Evolutionary conservation across 2,113 vertebrate species (phyloP), one percentile per base, ranked within the genome.

Genomic region (Onychorhynchus coronatus): DNA sequence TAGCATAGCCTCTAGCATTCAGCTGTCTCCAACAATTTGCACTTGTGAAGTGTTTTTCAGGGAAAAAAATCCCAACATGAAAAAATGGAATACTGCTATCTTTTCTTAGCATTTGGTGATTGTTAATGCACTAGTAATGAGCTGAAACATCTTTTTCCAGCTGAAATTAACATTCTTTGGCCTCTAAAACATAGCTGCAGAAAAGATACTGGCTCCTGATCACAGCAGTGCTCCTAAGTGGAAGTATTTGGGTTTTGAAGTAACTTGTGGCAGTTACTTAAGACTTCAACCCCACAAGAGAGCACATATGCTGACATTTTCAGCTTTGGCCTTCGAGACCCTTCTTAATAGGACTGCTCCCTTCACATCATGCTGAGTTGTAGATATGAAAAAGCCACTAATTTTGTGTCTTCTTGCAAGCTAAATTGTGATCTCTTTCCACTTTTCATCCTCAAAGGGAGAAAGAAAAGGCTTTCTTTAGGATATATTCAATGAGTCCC

Each of bases 391-490:
- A 62, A 76, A 95, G 15, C 74, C 61, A 79, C 65, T 87, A 75
- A 31, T 12, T 88, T 91, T 71, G 13, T 82, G 31, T 93, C 56
- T 52, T 74, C 73, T 95, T 96, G 75, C 70, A 86, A 84, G 24
- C 44, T 97, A 83, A 96, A 63, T 88, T 67, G 75, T 74, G 70
- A 55, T 95, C 71, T 92, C 85, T 65, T 74, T 93, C 61, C 44
- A 72, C 33, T 97, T 95, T 85, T 71, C 19, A 61, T 93, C 41
- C 68, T n/a, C 6, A 3, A 56, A 52, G 31, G 65, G 15, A 88
- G 53, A 31, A 67, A 75, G 68, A 83, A 85, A 78, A 63, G 42
- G 4, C 53, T 81, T 96, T 94, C n/a, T 89, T 89, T 67, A 67
- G 16, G 20, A 67, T 92, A 55, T 53, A 41, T 80, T 97, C 80